Base-by-base conservation (phyloP, 30 jellyfish, hydroid and myxozoan genomes). In the Rhopilema esculentum region DNA sequence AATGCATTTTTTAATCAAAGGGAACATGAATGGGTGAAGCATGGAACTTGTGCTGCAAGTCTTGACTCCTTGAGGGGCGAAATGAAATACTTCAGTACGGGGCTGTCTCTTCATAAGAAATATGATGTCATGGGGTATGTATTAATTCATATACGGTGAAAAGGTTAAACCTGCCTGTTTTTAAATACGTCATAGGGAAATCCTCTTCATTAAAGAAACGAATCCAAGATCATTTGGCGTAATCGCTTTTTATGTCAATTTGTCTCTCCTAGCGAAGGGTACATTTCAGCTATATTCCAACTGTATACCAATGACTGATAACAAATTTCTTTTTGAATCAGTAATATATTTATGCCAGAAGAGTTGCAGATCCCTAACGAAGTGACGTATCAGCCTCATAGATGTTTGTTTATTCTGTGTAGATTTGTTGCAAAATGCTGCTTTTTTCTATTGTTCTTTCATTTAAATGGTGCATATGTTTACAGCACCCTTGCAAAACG, bases 31-130 rank as follows among this genome's bases (percentile, higher is more conserved):
- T 95, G 97, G 94, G 95, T 69, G 25, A 95, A 95, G 50, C 99
- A 95, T 83, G 99, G 99, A 17, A 95, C 99, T 23, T 95, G 99
- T 76, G 97, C 99, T 27, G 97, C 97, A 17, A 95, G 98, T 75
- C 75, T 86, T 20, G 79, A 33, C 1, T 89, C 98, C 23, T 79
- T 95, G 50, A 80, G 94, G 62, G 91, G 93, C 20, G 99, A 95
- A 53, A 76, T 85, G 83, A 96, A 95, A 18, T 95, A 85, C 62
- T 95, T 95, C 73, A 69, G 90, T 53, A 75, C 80, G 22, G 97
- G 97, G 4, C 75, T 95, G 89, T 89, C 83, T 20, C 51, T 95
- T 19, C 75, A 84, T 72, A 71, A 75, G 52, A 86, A 95, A 61
- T 82, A 81, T 67, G 96, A 95, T 52, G 27, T 95, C 0, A 28